Base-by-base conservation (phyloP, 1,140 invertebrate species). In the Zaprionus kolodkinae region DNA sequence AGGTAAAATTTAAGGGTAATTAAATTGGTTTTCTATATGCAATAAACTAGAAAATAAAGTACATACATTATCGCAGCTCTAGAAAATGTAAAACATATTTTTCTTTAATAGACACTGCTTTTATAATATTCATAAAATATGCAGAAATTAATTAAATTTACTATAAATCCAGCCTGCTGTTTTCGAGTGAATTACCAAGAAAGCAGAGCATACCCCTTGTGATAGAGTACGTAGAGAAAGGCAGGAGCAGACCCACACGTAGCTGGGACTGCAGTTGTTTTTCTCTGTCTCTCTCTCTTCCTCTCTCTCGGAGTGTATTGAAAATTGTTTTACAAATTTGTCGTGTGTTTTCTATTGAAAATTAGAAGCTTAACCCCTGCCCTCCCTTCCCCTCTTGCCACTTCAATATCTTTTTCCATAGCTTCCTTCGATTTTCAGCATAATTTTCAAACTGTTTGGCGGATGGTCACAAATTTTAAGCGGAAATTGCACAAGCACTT, bases 401-500 rank as follows among this genome's bases (percentile, higher is more conserved):
- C 15, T 9, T 21, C 10, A 12, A n/a, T 6, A 2, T 6, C 40
- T 3, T 15, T 13, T 15, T 15, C 7, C 7, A 9, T 45, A 9
- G 40, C 40, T 71, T 70, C 56, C 61, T 73, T 79, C 68, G 76
- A 81, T 89, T 89, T 89, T 71, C 70, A 79, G 76, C 78, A 89
- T 90, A 85, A 89, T 85, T 81, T 81, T 85, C 57, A 75, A 45
- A 82, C 67, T 69, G 76, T 81, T 88, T 84, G 72, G 79, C 84
- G 77, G 63, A 84, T 80, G 85, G 76, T 79, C 69, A 78, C 78
- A 83, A 81, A 79, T 89, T 88, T 88, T 88, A 81, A 89, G 43
- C 85, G 85, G 85, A 88, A 88, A 88, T 88, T 89, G 85, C 85
- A 88, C 85, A 88, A 89, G 68, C 84, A 88, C 85, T 88, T 88